Evolutionary conservation across 2,888 invertebrate genomes (phyloP).

Genomic region (Idaea aversata): DNA sequence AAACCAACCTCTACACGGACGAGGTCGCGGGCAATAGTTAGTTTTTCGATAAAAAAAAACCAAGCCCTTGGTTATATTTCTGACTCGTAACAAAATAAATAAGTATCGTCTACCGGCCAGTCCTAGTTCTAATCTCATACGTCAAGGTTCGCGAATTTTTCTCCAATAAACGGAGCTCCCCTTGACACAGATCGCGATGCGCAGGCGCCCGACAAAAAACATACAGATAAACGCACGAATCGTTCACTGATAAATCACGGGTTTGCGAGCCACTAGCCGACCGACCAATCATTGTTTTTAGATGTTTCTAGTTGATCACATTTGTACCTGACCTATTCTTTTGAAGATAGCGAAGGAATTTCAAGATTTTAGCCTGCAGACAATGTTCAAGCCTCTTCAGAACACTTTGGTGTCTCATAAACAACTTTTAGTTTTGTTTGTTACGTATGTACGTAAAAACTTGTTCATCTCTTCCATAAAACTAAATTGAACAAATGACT

Average conservation of each 20-base stretch:
- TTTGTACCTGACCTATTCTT: background rate
- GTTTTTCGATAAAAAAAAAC: slow-evolving; percentile 10
- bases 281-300: background rate
- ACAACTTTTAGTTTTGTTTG: too few relatives aligned
- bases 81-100: slow-evolving; percentile 52
- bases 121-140: slow-evolving; percentile 68
- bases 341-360: too few relatives aligned
- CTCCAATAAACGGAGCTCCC: slow-evolving; percentile 58
- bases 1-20: background rate
- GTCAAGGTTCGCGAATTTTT: slow-evolving; percentile 73
- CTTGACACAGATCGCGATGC: slow-evolving; percentile 69
- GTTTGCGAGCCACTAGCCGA: slow-evolving; percentile 1
- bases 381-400: too few relatives aligned
- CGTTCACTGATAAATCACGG: slow-evolving; percentile 25
- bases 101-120: slow-evolving; percentile 54
- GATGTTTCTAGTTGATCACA: background rate
- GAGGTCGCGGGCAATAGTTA: background rate
- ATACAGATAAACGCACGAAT: slow-evolving; percentile 33
- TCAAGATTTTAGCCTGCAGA: too few relatives aligned
- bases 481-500: background rate
- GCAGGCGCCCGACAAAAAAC: slow-evolving; percentile 53
- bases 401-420: too few relatives aligned
- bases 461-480: too few relatives aligned
- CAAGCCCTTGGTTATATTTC: slow-evolving; percentile 31
- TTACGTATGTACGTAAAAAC: too few relatives aligned